Percentiles rank a stretch among this genome's conserved stretches.
These are phyloP conservation scores for Seison nebaliae DNA, from an alignment of 1,140 invertebrate species.

Conservation along the genomic window DNA sequence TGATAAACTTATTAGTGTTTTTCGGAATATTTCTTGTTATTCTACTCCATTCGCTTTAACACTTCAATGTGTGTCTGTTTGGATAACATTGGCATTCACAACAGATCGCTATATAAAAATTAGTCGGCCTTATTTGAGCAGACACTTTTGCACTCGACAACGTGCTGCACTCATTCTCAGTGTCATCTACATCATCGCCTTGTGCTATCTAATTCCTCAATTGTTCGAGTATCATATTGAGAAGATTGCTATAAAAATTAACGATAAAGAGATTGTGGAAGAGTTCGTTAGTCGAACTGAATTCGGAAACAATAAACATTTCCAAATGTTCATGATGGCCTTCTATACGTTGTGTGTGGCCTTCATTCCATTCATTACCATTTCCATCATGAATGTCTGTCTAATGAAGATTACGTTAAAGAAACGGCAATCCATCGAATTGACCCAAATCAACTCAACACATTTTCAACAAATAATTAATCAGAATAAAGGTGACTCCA, in stretches of 20 bases:
- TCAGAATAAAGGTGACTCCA: too few relatives aligned
- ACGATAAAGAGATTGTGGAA: too few relatives aligned
- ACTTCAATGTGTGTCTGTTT: conserved; percentile 24
- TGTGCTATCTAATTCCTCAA: conserved; percentile 8
- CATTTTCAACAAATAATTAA: too few relatives aligned
- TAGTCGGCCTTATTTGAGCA: conserved; percentile 25
- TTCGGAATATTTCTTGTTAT: too few relatives aligned
- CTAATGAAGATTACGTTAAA: too few relatives aligned
- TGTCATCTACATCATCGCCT: conserved; percentile 1
- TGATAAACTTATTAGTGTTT: too few relatives aligned
- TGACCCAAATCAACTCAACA: too few relatives aligned
- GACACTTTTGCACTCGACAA: conserved; percentile 20
- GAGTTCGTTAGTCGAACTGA: conserved; percentile 4
- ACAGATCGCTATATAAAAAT: conserved; percentile 29
- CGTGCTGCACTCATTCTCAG: conserved; percentile 3
- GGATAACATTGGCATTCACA: conserved; percentile 28
- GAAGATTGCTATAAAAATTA: too few relatives aligned
- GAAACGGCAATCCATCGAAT: too few relatives aligned
- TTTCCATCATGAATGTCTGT: conserved; percentile 4
- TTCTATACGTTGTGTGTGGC: conserved; percentile 4
- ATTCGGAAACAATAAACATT: conserved; percentile 7
- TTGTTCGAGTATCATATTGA: too few relatives aligned
- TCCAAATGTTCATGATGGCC: conserved; percentile 8
- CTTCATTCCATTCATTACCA: conserved; percentile 5
- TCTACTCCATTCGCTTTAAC: conserved; percentile 17